Conservation (phyloP, 2,888 invertebrate species). For the Ectropis crepuscularia region DNA sequence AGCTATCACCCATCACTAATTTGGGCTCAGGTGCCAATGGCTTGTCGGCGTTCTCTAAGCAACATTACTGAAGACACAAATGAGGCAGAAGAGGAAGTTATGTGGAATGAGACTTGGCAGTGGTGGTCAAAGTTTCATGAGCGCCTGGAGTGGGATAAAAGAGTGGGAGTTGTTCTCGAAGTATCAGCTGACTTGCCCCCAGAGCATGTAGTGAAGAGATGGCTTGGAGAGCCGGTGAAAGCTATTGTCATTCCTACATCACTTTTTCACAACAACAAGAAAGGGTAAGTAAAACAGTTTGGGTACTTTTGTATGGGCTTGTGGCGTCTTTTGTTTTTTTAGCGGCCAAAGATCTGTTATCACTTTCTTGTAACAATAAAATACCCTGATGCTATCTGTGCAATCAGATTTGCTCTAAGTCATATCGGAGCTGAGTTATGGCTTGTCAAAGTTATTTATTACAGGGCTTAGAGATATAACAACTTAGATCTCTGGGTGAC, state of each 20-base stretch:
- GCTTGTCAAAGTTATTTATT: no score
- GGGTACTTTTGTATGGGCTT: no score
- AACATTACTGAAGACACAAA: constrained; percentile 53
- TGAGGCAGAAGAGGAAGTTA: constrained; percentile 68
- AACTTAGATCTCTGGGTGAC: no score
- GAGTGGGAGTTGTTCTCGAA: constrained; percentile 91
- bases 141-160: constrained; percentile 79
- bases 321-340: no score
- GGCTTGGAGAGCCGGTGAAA: constrained; percentile 98
- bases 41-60: constrained; percentile 61
- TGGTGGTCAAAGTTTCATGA: constrained; percentile 92
- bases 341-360: no score
- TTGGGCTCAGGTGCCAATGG: constrained; percentile 89
- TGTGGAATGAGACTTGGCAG: constrained; percentile 88
- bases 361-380: no score
- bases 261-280: constrained; percentile 94
- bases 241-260: constrained; percentile 92
- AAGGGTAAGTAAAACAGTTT: constrained; percentile 90
- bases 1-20: constrained; percentile 80
- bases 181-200: constrained; percentile 92
- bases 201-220: constrained; percentile 89
- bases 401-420: no score
- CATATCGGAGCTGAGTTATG: no score
- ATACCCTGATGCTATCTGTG: no score
- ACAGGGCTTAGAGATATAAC: no score